phyloP scores from a whole-genome alignment of 2,888 invertebrate species.

The Tridacna crocea region DNA sequence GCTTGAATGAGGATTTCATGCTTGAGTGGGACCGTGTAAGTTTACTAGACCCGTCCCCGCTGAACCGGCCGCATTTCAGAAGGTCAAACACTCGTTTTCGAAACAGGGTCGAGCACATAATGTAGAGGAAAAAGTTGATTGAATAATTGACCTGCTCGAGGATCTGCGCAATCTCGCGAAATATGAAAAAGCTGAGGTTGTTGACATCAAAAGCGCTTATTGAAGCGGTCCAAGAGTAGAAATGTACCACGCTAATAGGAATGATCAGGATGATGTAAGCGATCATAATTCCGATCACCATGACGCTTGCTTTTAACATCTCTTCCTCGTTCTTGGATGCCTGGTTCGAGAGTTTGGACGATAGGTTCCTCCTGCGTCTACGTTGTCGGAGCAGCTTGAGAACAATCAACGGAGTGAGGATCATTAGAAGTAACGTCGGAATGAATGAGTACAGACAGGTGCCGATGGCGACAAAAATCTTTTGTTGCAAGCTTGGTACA shows the following conservation, averaged over 20 bases:
- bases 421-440: conserved; percentile 61
- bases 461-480: conserved; percentile 58
- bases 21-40: neutral
- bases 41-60: neutral
- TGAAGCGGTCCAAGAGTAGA: conserved; percentile 56
- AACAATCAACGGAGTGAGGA: conserved; percentile 66
- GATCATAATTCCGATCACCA: conserved; percentile 69
- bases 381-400: conserved; percentile 39
- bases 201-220: conserved; percentile 67
- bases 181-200: conserved; percentile 57
- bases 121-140: conserved; percentile 75
- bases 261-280: conserved; percentile 73
- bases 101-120: conserved; percentile 68
- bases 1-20: neutral
- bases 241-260: conserved; percentile 70
- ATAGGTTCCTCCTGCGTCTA: conserved; percentile 29
- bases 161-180: conserved; percentile 69
- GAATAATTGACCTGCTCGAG: conserved; percentile 75
- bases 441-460: conserved; percentile 63
- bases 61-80: neutral
- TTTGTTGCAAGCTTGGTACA: conserved; percentile 42
- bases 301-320: conserved; percentile 60
- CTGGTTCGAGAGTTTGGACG: neutral
- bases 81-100: conserved; percentile 49
- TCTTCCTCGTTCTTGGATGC: conserved; percentile 26